Conservation (phyloP, 2,888 invertebrate genomes). For the Campoletis raptor region DNA sequence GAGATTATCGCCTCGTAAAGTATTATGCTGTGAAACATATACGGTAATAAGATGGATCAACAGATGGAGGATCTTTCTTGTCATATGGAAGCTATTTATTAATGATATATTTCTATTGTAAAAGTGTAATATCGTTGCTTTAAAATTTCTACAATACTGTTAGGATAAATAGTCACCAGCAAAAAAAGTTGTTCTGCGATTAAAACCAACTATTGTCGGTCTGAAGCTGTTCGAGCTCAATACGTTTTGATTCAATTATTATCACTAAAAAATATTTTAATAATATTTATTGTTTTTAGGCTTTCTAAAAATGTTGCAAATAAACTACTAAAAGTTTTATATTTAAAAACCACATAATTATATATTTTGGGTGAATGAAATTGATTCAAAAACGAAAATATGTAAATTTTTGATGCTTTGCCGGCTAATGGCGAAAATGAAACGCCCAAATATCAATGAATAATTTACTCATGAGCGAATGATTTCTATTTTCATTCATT, state of each 20-base stretch:
- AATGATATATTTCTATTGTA: neutral
- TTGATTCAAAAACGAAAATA: neutral
- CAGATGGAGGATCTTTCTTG: neutral
- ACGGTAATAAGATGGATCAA: conserved; percentile 14
- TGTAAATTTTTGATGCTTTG: no score
- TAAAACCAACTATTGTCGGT: neutral
- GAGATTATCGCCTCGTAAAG: neutral
- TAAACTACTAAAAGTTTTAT: neutral
- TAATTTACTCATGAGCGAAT: conserved; percentile 1
- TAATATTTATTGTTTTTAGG: neutral
- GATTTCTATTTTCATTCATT: conserved; percentile 26
- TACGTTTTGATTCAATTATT: neutral
- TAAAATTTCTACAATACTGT: neutral
- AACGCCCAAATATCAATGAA: neutral
- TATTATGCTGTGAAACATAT: neutral
- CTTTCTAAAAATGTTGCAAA: neutral
- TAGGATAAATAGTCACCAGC: neutral
- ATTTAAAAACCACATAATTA: neutral
- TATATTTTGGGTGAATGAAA: neutral
- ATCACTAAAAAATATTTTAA: neutral
- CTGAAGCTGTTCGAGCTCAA: neutral
- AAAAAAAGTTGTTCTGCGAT: neutral
- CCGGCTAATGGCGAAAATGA: neutral
- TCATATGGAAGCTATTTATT: conserved; percentile 13
- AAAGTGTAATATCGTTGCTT: neutral